Evolutionary conservation across 2,888 invertebrate genomes (phyloP).

Genomic region (Megaustenia siamemsis): DNA sequence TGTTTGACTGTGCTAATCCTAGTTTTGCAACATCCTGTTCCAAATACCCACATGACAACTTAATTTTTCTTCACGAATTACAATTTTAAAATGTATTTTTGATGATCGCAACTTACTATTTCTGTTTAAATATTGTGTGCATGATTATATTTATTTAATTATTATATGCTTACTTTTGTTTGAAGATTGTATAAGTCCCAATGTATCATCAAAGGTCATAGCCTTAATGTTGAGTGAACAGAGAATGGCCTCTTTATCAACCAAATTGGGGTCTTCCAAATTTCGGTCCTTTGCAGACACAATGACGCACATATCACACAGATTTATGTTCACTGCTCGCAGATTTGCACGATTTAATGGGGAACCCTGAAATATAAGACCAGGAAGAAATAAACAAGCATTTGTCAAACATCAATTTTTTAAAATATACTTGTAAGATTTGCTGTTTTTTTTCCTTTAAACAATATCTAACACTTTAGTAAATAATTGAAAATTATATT

Average conservation of each 20-base stretch:
- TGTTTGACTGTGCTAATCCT: too few relatives aligned
- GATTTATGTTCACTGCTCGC: conserved; percentile 99
- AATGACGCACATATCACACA: conserved; percentile 99
- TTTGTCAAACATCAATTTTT: too few relatives aligned
- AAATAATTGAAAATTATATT: not conserved
- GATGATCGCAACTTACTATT: too few relatives aligned
- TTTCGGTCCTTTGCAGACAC: conserved; percentile 99
- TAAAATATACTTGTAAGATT: too few relatives aligned
- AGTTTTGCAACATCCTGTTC: too few relatives aligned
- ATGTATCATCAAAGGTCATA: conserved; percentile 88
- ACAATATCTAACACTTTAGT: too few relatives aligned
- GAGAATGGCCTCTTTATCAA: conserved; percentile 99
- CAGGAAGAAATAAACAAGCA: not conserved
- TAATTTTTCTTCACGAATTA: too few relatives aligned
- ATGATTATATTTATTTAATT: not conserved
- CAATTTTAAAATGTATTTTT: too few relatives aligned
- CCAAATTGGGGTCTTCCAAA: conserved; percentile 97
- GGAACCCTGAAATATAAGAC: conserved; percentile 87
- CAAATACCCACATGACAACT: too few relatives aligned
- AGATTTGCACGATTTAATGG: conserved; percentile 99
- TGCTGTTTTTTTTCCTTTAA: too few relatives aligned
- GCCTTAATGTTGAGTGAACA: conserved; percentile 99
- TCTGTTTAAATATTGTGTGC: not conserved
- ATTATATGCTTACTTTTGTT: conserved; percentile 45
- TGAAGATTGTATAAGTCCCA: conserved; percentile 79